phyloP scores from a whole-genome alignment of 2,797 vertebrate genomes.

The Hemibagrus guttatus region DNA sequence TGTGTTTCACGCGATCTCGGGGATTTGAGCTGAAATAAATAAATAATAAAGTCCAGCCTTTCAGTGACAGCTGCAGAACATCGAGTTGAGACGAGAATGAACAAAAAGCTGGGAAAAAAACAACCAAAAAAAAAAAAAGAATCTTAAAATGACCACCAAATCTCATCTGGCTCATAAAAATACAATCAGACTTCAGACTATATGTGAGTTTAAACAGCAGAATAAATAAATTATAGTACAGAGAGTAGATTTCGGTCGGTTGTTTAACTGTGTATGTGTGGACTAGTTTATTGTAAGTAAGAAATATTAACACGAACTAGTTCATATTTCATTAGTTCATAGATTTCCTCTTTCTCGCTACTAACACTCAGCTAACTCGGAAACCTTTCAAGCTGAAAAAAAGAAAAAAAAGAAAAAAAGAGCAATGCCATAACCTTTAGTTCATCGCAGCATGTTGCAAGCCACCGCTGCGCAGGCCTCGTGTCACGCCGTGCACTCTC shows the following conservation, averaged over 20 bases:
- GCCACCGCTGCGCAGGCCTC: background rate
- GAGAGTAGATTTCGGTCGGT: too few relatives aligned
- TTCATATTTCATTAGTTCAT: background rate
- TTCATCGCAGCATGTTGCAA: slow-evolving; percentile 6
- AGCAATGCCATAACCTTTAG: background rate
- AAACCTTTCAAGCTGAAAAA: background rate
- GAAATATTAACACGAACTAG: too few relatives aligned
- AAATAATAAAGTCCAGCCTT: slow-evolving; percentile 55
- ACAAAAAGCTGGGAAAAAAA: slow-evolving; percentile 63
- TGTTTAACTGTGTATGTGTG: too few relatives aligned
- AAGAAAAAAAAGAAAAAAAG: background rate
- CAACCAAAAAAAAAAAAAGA: slow-evolving; percentile 57
- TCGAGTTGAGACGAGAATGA: slow-evolving; percentile 61
- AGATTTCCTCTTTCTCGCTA: background rate
- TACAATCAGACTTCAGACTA: slow-evolving; percentile 59
- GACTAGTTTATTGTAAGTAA: too few relatives aligned
- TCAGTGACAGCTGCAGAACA: slow-evolving; percentile 55
- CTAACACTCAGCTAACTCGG: background rate
- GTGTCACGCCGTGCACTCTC: slow-evolving; percentile 2
- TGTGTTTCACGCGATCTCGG: slow-evolving; percentile 49
- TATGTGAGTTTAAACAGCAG: slow-evolving; percentile 9
- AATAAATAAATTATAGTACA: too few relatives aligned
- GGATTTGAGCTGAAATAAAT: slow-evolving; percentile 66
- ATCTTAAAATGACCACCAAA: slow-evolving; percentile 68
- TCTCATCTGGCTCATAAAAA: slow-evolving; percentile 71